Evolutionary conservation across 2,113 vertebrate genomes (phyloP), one percentile per base, ranked within the genome.

Genomic region (Nesoenas mayeri): DNA sequence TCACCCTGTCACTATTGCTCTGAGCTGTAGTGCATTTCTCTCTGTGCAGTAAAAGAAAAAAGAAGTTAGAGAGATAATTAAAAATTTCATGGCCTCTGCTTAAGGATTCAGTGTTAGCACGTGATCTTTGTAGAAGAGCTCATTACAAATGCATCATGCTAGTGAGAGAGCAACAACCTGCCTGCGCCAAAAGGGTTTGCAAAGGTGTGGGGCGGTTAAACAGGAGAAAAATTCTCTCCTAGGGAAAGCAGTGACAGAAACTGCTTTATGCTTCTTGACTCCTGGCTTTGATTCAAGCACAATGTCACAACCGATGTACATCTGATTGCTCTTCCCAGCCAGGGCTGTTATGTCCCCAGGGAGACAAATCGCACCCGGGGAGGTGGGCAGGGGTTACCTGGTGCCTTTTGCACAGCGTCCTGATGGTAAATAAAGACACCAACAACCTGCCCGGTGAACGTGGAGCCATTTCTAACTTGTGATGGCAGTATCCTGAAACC

Each of bases 291-390:
- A 65, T 82, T 71, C 74, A 20, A 44, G 34, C 12, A 29, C 14
- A 1, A 10, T 6, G 54, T 32, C 84, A 89, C n/a, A 64, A n/a
- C 14, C 0, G 0, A 44, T 22, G 20, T 7, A 29, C 31, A 25
- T 77, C 53, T 5, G 3, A 19, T 3, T 25, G 36, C 67, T 58
- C 34, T 42, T 78, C 69, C 61, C 65, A 40, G 50, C 11, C 0
- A 0, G 31, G 28, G 40, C 26, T 69, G 26, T 38, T 36, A 2
- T 2, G 0, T 14, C 62, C 40, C 38, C 44, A 26, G 32, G 54
- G n/a, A 85, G 22, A 54, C 54, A 69, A 82, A 50, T 36, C 1
- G 0, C 60, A 32, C 28, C 8, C 19, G 6, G 20, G 34, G 25
- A 75, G 11, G 7, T 6, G 18, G 56, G 34, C 48, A 61, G 61